Evolutionary conservation across 2,888 invertebrate species (phyloP).

Genomic region (Diplolepis rosae): DNA sequence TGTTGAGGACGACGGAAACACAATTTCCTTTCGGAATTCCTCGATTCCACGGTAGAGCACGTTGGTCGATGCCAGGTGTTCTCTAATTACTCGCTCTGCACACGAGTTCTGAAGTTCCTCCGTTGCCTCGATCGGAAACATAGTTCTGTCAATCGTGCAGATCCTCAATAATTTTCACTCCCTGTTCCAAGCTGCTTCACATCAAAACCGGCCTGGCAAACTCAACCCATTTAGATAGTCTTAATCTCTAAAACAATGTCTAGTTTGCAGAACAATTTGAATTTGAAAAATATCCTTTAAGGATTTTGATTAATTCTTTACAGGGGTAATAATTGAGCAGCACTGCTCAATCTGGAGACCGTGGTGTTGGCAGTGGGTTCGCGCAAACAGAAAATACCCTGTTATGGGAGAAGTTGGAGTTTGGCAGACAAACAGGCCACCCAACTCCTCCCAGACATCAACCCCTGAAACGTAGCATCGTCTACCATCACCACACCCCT

Average conservation of each 20-base stretch:
- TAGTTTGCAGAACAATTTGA: background rate
- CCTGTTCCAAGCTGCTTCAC: background rate
- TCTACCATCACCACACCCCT: background rate
- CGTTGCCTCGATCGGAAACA: conserved; percentile 29
- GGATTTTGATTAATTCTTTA: background rate
- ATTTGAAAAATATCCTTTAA: background rate
- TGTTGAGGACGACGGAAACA: background rate
- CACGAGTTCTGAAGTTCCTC: conserved; percentile 45
- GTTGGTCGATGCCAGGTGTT: conserved; percentile 46
- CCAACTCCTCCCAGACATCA: conserved; percentile 19
- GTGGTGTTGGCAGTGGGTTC: conserved; percentile 38
- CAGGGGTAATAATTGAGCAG: background rate
- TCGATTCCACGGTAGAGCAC: background rate
- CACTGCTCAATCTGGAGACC: conserved; percentile 18
- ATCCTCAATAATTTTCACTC: conserved; percentile 7
- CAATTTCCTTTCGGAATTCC: conserved; percentile 3
- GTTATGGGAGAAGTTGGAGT: conserved; percentile 56
- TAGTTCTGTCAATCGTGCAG: conserved; percentile 23
- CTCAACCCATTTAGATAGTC: too few species aligned
- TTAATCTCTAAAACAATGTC: background rate
- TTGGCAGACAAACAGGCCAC: conserved; percentile 56
- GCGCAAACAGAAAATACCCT: conserved; percentile 60
- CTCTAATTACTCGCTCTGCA: conserved; percentile 55
- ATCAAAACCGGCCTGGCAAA: background rate
- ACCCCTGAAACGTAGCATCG: conserved; percentile 13